Percentiles rank a stretch among this genome's conserved stretches.
phyloP scores from a whole-genome alignment of 2,113 vertebrate species.

The Platycercus adscitus region DNA sequence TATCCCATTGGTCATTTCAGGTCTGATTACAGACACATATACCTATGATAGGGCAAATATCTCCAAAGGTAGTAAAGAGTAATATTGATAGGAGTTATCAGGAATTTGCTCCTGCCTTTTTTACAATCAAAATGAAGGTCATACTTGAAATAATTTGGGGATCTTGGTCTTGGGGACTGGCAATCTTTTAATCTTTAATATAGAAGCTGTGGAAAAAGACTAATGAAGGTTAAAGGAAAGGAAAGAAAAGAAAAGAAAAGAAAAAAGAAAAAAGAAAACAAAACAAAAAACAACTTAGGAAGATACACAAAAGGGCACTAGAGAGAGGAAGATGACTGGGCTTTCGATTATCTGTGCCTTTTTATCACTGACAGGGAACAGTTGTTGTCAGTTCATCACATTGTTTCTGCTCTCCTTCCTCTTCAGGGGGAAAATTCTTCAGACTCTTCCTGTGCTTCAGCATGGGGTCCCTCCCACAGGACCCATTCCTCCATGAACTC shows the following conservation, averaged over 20 bases:
- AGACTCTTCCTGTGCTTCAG: not conserved
- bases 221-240: not conserved
- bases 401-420: not conserved
- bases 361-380: not conserved
- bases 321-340: not conserved
- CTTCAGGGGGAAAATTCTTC: too few relatives aligned
- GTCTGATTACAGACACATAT: not conserved
- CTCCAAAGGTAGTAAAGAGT: not conserved
- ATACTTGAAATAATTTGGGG: not conserved
- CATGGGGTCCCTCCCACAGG: fast-evolving
- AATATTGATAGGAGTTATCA: not conserved
- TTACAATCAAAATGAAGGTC: not conserved
- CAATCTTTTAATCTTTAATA: not conserved
- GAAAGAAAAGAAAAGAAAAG: too few relatives aligned
- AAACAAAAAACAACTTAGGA: not conserved
- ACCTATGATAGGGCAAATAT: not conserved
- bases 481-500: not conserved
- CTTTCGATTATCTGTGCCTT: not conserved
- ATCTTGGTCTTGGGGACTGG: not conserved
- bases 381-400: not conserved
- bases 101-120: not conserved
- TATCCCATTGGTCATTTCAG: not conserved
- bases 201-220: not conserved
- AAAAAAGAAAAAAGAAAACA: not conserved
- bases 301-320: not conserved